Percentiles rank a stretch among this genome's conserved stretches.
phyloP scores from a whole-genome alignment of 1,140 invertebrate species.

The Arctopsyche grandis region DNA sequence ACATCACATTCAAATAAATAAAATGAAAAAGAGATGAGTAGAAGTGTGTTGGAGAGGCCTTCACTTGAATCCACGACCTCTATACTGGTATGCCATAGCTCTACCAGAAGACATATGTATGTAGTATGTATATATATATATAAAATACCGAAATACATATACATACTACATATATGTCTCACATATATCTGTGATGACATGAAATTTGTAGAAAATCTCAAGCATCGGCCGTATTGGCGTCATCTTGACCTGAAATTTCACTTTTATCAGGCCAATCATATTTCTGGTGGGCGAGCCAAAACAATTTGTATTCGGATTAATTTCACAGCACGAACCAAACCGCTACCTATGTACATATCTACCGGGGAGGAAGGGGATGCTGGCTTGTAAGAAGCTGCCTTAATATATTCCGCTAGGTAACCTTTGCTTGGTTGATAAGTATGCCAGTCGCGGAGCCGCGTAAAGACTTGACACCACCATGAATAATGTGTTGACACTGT shows the following conservation, averaged over 20 bases:
- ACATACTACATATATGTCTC: not conserved
- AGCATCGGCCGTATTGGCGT: not conserved
- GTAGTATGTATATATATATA: not conserved
- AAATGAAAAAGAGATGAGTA: no score
- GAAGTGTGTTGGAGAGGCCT: no score
- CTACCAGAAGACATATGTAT: no score
- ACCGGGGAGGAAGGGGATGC: no score
- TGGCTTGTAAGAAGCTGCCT: no score
- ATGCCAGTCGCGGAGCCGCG: slow-evolving; percentile 25
- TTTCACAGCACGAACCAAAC: not conserved
- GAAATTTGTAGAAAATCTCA: not conserved
- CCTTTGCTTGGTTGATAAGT: slow-evolving; percentile 38
- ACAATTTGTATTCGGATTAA: slow-evolving; percentile 37
- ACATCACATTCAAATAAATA: no score
- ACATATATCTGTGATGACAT: no score
- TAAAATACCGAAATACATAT: no score
- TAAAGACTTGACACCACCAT: slow-evolving; percentile 35
- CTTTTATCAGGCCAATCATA: slow-evolving; percentile 2
- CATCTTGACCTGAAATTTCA: not conserved
- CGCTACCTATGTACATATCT: no score
- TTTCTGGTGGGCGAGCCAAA: not conserved
- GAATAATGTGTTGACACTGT: slow-evolving; percentile 46
- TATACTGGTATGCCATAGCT: no score
- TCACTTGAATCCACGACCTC: no score
- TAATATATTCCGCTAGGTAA: slow-evolving; percentile 29